Evolutionary conservation across 53 echinoderm and acorn worm genomes (phyloP), one percentile per base, ranked within the genome.

Genomic region (Crossaster papposus): DNA sequence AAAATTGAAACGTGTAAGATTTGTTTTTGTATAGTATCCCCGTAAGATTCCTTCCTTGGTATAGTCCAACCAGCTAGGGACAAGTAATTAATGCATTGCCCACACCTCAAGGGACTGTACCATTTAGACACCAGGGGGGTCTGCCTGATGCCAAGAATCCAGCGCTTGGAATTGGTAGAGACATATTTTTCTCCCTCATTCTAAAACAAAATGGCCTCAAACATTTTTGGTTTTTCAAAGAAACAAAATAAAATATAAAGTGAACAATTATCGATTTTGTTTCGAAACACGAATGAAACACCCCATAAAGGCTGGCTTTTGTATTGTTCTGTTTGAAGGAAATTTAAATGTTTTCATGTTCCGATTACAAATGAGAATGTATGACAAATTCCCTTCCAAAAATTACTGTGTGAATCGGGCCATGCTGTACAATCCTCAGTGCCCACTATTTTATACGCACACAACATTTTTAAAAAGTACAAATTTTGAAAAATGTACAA

Each of bases 71-170:
- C 34, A 32, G 14, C 23, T 75, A 32, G 64, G 75, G n/a, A 22
- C 53, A 51, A 31, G 36, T 71, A 36, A 44, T 51, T 54, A 85
- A 72, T 85, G 53, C 77, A 58, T 87, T 77, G 87, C 87, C 87
- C 87, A 87, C 87, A 87, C 87, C 87, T 75, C 87, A 28, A 65
- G 87, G 87, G 87, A 52, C 87, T 87, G 87, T 87, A 87, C 87
- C 77, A 87, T 64, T 87, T 52, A 76, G 34, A 65, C 58, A 62
- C 44, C 52, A 77, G 76, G 84, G 58, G 87, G 76, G 76, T 63
- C 32, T 52, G 71, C 72, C 77, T 87, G 58, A 87, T 63, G 76
- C 75, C 87, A 76, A 76, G 64, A 84, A 87, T 87, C 87, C 87
- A 87, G 76, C 62, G 20, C 76, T 77, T 76, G 87, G 87, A 87